Base-by-base conservation (phyloP, 2,888 invertebrate genomes). In the Eutolmus rufibarbis region DNA sequence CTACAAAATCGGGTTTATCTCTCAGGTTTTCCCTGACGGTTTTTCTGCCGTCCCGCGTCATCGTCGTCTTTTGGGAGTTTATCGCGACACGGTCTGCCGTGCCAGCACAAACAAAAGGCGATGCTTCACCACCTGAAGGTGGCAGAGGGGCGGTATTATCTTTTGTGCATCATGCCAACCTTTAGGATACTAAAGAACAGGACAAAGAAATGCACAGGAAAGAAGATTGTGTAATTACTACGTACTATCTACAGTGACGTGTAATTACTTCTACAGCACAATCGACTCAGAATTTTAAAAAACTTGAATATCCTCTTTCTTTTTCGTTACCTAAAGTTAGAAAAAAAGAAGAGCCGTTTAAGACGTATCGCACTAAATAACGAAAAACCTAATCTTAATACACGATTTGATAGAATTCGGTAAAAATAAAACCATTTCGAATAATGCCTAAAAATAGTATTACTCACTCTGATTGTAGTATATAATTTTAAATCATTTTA, bases 1-100 rank as follows among this genome's bases (percentile, higher is more conserved):
- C 37, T 84, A 84, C 84, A 31, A 84, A 84, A 84, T 84, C 84
- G 84, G 74, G 84, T 84, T 84, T 84, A 84, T 84, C 84, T 84
- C 84, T 74, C 74, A 34, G 37, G 66, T 19, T 81, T 81, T 81
- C 31, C 51, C 51, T 31, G 16, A 31, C 23, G 37, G 46, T 23
- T 28, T 81, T 81, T 16, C 19, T 43, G n/a, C 14, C 31, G 43
- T 28, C 51, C 51, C 12, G 0, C 12, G 43, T 14, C 43, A 3
- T 46, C 43, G 43, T 46, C 43, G 16, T 43, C 40, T 40, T 76
- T 76, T 76, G 37, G 76, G 3, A 16, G 34, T 76, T 76, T 76
- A 40, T 76, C 76, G 76, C 16, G 34, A 40, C 28, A 76, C 40
- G 34, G 76, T 76, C 40, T 76, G 28, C 37, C 76, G 40, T 76